A percentile compares a stretch with the other conserved stretches of the same genome.
Evolutionary conservation across 1,140 invertebrate genomes (phyloP).

Genomic region (Drosophila sucinea): DNA sequence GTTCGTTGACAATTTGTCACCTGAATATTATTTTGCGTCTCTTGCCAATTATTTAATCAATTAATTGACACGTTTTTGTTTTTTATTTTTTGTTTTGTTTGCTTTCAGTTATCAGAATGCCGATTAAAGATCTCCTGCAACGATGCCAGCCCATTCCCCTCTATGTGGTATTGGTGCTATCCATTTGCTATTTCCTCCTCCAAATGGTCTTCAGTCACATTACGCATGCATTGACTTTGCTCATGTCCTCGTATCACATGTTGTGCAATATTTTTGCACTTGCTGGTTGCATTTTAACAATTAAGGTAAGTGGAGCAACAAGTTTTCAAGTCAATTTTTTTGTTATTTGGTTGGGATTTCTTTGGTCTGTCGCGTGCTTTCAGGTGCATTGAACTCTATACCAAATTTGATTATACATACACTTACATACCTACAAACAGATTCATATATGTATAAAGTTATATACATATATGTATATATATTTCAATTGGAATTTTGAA

Average conservation of each 20-base stretch:
- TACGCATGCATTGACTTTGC: conserved; percentile 91
- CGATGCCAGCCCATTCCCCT: conserved; percentile 89
- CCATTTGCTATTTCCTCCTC: conserved; percentile 88
- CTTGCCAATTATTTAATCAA: conserved; percentile 28
- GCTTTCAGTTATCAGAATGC: conserved; percentile 83
- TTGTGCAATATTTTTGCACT: conserved; percentile 92
- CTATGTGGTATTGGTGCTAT: conserved; percentile 88
- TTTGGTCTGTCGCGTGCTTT: conserved; percentile 48
- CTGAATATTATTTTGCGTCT: neutral
- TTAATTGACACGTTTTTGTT: conserved; percentile 31
- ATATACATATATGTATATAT: neutral
- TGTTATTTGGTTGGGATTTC: conserved; percentile 41
- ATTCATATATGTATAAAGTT: neutral
- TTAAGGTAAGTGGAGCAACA: conserved; percentile 86
- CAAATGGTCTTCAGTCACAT: conserved; percentile 90
- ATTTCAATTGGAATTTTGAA: neutral
- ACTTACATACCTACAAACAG: neutral
- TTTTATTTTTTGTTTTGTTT: neutral
- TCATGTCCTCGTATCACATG: conserved; percentile 93
- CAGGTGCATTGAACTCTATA: conserved; percentile 49
- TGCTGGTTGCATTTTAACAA: conserved; percentile 88
- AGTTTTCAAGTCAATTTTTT: conserved; percentile 14
- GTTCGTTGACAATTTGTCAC: conserved; percentile 30
- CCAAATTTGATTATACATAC: conserved; percentile 14
- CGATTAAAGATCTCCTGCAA: conserved; percentile 89